Base-by-base conservation (phyloP, 1,140 invertebrate genomes). In the Vanessa tameamea region DNA sequence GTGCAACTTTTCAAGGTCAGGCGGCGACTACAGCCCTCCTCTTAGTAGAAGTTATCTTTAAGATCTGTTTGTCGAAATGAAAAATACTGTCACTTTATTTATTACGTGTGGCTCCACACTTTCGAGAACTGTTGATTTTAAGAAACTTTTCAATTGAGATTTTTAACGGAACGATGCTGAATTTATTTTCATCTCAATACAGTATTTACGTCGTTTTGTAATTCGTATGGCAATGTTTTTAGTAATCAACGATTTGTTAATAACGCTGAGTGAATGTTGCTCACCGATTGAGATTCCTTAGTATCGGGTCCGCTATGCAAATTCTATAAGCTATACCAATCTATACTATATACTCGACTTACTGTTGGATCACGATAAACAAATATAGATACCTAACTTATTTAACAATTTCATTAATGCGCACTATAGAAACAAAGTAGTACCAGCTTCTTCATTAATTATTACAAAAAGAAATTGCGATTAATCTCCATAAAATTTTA, bases 1-100 rank as follows among this genome's bases (percentile, higher is more conserved):
- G 51, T 69, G n/a, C 53, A 47, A 59, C 53, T 73, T 86, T 73
- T 82, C 83, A 87, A 87, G 84, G 86, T 86, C 86, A 82, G 78
- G 78, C 80, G 76, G 37, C 50, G 68, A 71, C 79, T 78, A 79
- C 76, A 71, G 73, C 61, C 65, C 73, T 69, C 65, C 48, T 71
- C 37, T n/a, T 57, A 31, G 15, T 66, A 16, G 15, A 55, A 26
- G 8, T 48, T 48, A 59, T 66, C 55, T 72, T 31, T 13, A 59
- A 64, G 61, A 66, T 66, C 64, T 65, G 47, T 47, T 69, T 16
- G 47, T 66, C 57, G 14, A 12, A 61, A 37, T 15, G 57, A 61
- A 31, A 23, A 37, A 61, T 26, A 61, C 11, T 31, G 3, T 61
- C 6, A 4, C 13, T 51, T 20, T 61, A 61, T 61, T 61, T 61